Evolutionary conservation across 2,888 invertebrate genomes (phyloP), one percentile per base, ranked within the genome.

Genomic region (Petrolisthes manimaculis): DNA sequence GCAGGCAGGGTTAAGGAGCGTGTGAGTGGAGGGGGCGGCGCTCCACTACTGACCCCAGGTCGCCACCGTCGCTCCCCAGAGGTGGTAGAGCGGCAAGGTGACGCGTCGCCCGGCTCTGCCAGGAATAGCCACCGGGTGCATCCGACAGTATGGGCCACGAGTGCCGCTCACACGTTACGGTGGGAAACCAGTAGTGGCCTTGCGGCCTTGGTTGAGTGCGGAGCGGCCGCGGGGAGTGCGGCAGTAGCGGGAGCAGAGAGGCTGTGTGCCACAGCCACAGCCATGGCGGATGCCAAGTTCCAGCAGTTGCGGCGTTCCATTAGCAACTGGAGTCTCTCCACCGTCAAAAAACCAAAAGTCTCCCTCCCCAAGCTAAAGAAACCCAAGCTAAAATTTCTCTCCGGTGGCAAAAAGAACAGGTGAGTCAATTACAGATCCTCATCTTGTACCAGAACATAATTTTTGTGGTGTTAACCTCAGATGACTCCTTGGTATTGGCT

Each of bases 281-380:
- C 89, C 54, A 86, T 84, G 77, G 89, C 86, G 53, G 89, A 86
- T 69, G 89, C 81, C 84, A 86, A 21, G 80, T 82, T 89, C 78
- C 87, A 87, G 82, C 87, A 89, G 81, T 85, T 89, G 78, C 84
- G 87, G 53, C 84, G 89, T 18, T 90, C 90, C 56, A 84, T 90
- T 69, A 90, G 90, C 69, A 89, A 88, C 53, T 90, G 90, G 90
- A 88, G 88, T n/a, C 88, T 90, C n/a, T 90, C 90, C n/a, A 90
- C 90, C 53, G 55, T 90, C 56, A 90, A 89, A 55, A 88, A 89
- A 51, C 90, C 90, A 37, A 90, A 90, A 55, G 86, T 90, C 53
- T 82, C 86, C 74, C 67, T 83, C 54, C 89, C 90, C 1, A 90
- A 90, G 69, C 82, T 90, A n/a, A 82, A 84, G 77, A 67, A 80